phyloP scores from a whole-genome alignment of 2,888 invertebrate genomes.

The Ptychoptera albimana region DNA sequence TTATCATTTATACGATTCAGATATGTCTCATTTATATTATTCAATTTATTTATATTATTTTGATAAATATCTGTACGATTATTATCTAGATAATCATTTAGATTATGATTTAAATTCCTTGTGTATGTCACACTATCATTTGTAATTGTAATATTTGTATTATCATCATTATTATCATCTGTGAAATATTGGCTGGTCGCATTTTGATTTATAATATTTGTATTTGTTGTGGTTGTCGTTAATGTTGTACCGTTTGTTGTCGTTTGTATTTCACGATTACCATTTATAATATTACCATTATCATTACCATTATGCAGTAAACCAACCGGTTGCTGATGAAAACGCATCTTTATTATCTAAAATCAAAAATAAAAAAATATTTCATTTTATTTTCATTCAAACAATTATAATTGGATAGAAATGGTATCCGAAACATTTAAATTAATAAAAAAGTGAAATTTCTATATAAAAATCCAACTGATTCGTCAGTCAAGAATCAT shows the following conservation, averaged over 20 bases:
- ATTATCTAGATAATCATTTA: not conserved
- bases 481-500: too few species aligned
- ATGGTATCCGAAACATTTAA: too few species aligned
- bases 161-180: too few species aligned
- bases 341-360: conserved; percentile 11
- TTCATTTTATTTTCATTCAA: too few species aligned
- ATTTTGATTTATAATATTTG: too few species aligned
- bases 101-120: not conserved
- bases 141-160: too few species aligned
- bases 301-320: conserved; percentile 4
- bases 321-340: conserved; percentile 10
- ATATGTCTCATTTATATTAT: not conserved
- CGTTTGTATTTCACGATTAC: not conserved
- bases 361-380: conserved; percentile 6
- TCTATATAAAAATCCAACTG: too few species aligned
- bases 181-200: too few species aligned
- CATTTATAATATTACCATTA: not conserved
- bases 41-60: not conserved
- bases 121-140: too few species aligned
- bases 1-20: not conserved
- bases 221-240: not conserved
- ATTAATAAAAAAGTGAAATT: too few species aligned
- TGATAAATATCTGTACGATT: not conserved
- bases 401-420: too few species aligned
- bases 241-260: not conserved